Percentiles rank a stretch among this genome's conserved stretches.
Evolutionary conservation across 2,113 vertebrate genomes (phyloP).

Genomic region (Microcebus lehilahytsara): DNA sequence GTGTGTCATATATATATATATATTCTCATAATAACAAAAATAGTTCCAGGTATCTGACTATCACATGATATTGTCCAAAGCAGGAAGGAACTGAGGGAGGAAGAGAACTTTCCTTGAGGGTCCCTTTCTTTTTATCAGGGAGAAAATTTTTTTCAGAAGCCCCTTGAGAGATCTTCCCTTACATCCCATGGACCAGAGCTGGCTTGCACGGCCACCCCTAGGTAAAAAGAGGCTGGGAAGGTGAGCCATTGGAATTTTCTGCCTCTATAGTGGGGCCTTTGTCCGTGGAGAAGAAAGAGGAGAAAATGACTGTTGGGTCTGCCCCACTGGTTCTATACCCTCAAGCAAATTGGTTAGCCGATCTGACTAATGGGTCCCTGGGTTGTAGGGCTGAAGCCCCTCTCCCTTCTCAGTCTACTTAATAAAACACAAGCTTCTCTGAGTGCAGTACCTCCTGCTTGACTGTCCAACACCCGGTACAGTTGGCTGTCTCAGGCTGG

Average conservation of each 20-base stretch:
- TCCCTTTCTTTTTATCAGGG: background rate
- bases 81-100: background rate
- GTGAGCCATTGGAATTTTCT: background rate
- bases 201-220: background rate
- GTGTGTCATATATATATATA: background rate
- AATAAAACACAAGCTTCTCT: background rate
- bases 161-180: background rate
- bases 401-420: no score
- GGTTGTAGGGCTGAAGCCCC: no score
- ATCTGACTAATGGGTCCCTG: no score
- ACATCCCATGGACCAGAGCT: background rate
- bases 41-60: background rate
- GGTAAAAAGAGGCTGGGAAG: background rate
- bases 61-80: background rate
- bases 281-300: background rate
- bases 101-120: background rate
- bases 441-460: background rate
- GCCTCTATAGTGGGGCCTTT: background rate
- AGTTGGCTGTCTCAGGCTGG: background rate
- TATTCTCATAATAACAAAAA: background rate
- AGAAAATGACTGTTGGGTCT: background rate
- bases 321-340: background rate
- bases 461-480: background rate
- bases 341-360: background rate
- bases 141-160: background rate